A percentile compares a stretch with the other conserved stretches of the same genome.
These are phyloP conservation scores for Dipodomys merriami DNA, from an alignment of 2,113 vertebrate species.

Conservation along the genomic window DNA sequence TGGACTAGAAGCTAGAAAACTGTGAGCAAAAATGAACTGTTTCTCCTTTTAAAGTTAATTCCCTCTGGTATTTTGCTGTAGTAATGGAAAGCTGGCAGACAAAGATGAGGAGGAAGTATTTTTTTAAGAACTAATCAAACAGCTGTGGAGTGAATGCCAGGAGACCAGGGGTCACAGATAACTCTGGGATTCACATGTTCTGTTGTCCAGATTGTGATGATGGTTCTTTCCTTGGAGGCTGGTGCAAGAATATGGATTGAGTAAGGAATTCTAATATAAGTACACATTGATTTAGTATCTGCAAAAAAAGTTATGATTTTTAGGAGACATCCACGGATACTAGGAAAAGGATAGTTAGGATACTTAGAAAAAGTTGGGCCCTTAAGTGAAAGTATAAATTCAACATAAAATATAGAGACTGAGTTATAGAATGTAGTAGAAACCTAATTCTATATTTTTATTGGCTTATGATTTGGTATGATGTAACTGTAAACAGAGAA, in stretches of 20 bases:
- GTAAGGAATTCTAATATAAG: not conserved
- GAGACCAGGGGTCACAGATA: not conserved
- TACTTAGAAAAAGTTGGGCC: not conserved
- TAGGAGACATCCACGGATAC: not conserved
- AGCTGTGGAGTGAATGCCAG: not conserved
- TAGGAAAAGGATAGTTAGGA: not conserved
- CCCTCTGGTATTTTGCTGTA: not conserved
- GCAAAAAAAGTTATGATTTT: not conserved
- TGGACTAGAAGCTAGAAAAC: not conserved
- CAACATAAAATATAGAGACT: not conserved
- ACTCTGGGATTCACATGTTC: not conserved
- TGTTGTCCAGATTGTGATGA: not conserved
- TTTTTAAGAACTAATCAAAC: not conserved
- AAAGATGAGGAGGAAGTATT: not conserved
- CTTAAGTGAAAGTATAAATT: not conserved
- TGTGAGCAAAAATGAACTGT: not conserved
- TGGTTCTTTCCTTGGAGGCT: not conserved
- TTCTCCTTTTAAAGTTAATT: not conserved
- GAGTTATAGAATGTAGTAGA: not conserved
- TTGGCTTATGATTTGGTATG: not conserved
- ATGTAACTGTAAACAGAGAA: not conserved
- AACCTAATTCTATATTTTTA: not conserved
- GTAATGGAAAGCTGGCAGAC: not conserved
- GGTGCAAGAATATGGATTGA: not conserved
- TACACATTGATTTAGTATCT: not conserved